Evolutionary conservation across 2,888 invertebrate genomes (phyloP).

Genomic region (Epirrita christyi): DNA sequence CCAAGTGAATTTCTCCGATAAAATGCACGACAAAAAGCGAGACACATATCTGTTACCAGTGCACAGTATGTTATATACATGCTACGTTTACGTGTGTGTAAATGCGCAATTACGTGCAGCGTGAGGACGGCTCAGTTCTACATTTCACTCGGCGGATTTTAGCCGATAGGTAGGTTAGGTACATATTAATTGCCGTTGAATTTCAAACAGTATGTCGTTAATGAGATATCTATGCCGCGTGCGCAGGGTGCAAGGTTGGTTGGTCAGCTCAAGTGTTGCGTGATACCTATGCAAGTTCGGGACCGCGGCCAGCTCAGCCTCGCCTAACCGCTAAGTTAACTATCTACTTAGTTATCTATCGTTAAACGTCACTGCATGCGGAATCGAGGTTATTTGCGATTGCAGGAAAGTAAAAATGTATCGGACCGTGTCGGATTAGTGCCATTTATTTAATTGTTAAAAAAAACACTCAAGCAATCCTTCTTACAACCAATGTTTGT

Average conservation of each 20-base stretch:
- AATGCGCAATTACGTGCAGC: constrained; percentile 66
- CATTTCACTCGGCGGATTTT: constrained; percentile 70
- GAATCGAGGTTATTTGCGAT: constrained; percentile 59
- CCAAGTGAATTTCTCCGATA: constrained; percentile 85
- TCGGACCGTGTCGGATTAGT: constrained; percentile 47
- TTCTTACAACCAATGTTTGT: too few relatives aligned
- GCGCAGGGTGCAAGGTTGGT: constrained; percentile 59
- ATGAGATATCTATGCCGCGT: constrained; percentile 53
- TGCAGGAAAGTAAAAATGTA: constrained; percentile 72
- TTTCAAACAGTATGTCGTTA: constrained; percentile 42
- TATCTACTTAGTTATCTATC: constrained; percentile 37
- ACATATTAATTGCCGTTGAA: constrained; percentile 42
- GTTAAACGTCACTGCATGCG: constrained; percentile 51
- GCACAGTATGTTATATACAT: constrained; percentile 44
- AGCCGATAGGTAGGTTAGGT: constrained; percentile 41
- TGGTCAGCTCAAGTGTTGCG: constrained; percentile 38
- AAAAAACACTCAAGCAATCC: too few relatives aligned
- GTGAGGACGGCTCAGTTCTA: constrained; percentile 59
- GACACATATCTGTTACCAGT: constrained; percentile 70
- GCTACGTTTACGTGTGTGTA: constrained; percentile 57
- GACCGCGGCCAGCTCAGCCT: constrained; percentile 41
- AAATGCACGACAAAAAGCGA: constrained; percentile 81
- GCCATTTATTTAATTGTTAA: constrained; percentile 19
- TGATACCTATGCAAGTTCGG: constrained; percentile 47
- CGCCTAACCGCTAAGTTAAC: constrained; percentile 55